Percentiles rank a stretch among this genome's conserved stretches.
Evolutionary conservation across 2,113 vertebrate genomes (phyloP).

Genomic region (Bolborhynchus lineola): DNA sequence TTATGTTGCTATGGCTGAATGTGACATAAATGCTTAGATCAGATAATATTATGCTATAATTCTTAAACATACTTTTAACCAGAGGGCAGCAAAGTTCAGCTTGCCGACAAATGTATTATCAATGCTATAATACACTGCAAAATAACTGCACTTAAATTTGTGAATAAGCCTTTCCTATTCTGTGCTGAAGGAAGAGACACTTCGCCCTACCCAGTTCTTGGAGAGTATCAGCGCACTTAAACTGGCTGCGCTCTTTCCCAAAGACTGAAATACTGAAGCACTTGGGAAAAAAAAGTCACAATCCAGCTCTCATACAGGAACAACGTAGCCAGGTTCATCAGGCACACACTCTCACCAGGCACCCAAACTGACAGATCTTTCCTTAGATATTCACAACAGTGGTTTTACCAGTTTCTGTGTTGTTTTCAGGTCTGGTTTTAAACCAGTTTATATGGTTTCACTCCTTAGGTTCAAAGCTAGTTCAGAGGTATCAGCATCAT

Average conservation of each 20-base stretch:
- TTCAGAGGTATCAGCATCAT: background rate
- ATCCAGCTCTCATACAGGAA: background rate
- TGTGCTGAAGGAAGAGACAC: background rate
- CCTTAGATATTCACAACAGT: background rate
- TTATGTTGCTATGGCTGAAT: background rate
- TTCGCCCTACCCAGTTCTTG: background rate
- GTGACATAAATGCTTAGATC: background rate
- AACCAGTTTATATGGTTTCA: background rate
- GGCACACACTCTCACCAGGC: too few species aligned
- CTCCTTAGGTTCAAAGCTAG: background rate
- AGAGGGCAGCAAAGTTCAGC: background rate
- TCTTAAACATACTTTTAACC: background rate
- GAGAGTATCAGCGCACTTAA: background rate
- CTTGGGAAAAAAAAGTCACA: too few species aligned
- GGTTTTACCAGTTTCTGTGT: background rate
- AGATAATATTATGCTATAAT: background rate
- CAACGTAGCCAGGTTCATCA: fast-evolving
- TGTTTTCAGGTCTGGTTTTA: background rate
- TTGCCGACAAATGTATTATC: background rate
- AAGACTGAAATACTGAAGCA: background rate
- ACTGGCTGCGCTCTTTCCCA: background rate
- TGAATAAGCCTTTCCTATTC: background rate
- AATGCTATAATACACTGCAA: background rate
- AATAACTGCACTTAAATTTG: background rate
- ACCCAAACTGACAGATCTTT: background rate